phyloP scores from a whole-genome alignment of 2,888 invertebrate species.

The Eilema sororculum region DNA sequence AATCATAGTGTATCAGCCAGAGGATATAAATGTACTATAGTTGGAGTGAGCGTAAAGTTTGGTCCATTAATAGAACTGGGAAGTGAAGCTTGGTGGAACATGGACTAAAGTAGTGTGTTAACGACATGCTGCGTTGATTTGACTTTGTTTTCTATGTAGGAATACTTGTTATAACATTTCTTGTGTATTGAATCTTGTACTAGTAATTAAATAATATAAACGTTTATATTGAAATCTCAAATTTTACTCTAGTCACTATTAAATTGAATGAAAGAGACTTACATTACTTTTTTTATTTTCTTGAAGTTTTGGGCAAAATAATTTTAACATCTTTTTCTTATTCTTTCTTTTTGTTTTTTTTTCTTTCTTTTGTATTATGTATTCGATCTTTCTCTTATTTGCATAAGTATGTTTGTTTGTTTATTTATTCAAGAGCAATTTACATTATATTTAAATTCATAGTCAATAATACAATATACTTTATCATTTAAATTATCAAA shows the following conservation, averaged over 20 bases:
- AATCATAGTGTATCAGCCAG: conserved; percentile 33
- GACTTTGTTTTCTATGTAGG: not conserved
- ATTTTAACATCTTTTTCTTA: not conserved
- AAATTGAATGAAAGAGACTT: not conserved
- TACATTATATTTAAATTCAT: no score
- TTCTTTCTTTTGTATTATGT: no score
- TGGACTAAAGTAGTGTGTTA: conserved; percentile 27
- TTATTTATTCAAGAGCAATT: no score
- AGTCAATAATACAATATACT: no score
- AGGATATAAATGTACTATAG: conserved; percentile 34
- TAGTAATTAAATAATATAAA: not conserved
- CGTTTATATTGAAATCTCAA: not conserved
- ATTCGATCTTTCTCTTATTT: no score
- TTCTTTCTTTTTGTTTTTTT: not conserved
- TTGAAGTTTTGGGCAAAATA: no score
- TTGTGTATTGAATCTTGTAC: not conserved
- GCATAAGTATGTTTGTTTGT: no score
- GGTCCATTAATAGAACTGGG: conserved; percentile 53
- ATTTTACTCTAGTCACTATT: not conserved
- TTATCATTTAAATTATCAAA: no score
- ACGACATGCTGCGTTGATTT: conserved; percentile 13
- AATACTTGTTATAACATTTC: not conserved
- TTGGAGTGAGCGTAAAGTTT: conserved; percentile 46
- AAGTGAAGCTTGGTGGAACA: conserved; percentile 42
- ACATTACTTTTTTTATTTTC: no score